A percentile compares a stretch with the other conserved stretches of the same genome.
Evolutionary conservation across 2,888 invertebrate genomes (phyloP).

Genomic region (Suillia variegata): DNA sequence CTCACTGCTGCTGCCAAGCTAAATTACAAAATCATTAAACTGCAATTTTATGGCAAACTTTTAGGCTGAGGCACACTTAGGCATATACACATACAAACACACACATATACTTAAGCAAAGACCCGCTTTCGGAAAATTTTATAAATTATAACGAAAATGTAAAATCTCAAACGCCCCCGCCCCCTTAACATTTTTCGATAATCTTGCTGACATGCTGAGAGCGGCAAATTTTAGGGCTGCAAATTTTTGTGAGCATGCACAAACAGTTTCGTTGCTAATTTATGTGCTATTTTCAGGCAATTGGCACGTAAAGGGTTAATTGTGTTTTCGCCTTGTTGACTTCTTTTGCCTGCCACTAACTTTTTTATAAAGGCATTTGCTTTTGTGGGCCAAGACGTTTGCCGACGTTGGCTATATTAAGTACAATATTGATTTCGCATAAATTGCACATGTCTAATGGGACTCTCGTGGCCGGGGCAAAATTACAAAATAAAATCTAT

Average conservation of each 20-base stretch:
- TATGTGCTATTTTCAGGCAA: conserved; percentile 8
- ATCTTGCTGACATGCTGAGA: neutral
- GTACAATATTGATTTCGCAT: no score
- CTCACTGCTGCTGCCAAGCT: no score
- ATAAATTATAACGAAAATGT: neutral
- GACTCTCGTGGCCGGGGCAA: no score
- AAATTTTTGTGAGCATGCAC: neutral
- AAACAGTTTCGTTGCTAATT: neutral
- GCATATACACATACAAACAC: neutral
- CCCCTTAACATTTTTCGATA: no score
- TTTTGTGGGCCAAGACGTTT: no score
- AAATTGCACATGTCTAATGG: no score
- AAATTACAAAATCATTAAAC: conserved; percentile 4
- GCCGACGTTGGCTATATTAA: no score
- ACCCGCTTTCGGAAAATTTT: neutral
- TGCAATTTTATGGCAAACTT: conserved; percentile 14
- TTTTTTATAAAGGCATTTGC: no score
- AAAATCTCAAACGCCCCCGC: neutral
- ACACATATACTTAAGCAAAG: neutral
- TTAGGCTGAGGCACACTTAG: neutral
- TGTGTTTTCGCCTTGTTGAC: neutral
- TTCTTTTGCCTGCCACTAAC: neutral
- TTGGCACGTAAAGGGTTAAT: conserved; percentile 11
- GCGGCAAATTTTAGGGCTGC: neutral
- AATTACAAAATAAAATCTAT: no score